Conservation (phyloP, 1,140 invertebrate species). For the Procambarus clarkii region DNA sequence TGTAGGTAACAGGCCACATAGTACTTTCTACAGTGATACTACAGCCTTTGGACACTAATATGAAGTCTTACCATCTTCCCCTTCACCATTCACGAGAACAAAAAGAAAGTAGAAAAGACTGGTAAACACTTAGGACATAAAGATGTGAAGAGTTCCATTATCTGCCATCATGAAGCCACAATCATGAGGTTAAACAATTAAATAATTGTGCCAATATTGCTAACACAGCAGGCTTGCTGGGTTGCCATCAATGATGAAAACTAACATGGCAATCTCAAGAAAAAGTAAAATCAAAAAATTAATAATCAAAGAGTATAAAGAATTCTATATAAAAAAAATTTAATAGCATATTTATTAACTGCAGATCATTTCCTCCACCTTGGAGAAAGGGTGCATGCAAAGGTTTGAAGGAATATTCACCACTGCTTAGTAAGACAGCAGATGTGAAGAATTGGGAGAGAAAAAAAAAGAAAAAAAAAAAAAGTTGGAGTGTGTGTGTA, state of each 20-base stretch:
- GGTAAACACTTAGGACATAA: conserved; percentile 69
- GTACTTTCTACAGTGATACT: conserved; percentile 69
- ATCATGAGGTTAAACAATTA: conserved; percentile 54
- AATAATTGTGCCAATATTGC: conserved; percentile 57
- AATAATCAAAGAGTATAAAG: conserved; percentile 52
- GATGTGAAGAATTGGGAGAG: conserved; percentile 21
- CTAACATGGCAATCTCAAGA: conserved; percentile 61
- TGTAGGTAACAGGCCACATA: conserved; percentile 67
- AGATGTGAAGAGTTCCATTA: conserved; percentile 65
- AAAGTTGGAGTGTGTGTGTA: conserved; percentile 28
- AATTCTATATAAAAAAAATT: conserved; percentile 48
- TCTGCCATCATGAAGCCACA: conserved; percentile 62
- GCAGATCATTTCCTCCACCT: conserved; percentile 50
- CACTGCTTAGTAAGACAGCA: conserved; percentile 35
- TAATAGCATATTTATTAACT: conserved; percentile 51
- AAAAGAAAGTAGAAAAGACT: conserved; percentile 69
- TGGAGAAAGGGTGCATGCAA: conserved; percentile 58
- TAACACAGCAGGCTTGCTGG: conserved; percentile 56
- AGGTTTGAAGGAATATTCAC: conserved; percentile 44
- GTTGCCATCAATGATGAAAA: conserved; percentile 49
- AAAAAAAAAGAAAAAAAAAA: not conserved
- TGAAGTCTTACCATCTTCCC: conserved; percentile 69
- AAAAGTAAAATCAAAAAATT: conserved; percentile 55
- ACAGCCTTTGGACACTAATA: conserved; percentile 70
- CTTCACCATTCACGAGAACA: conserved; percentile 71